Evolutionary conservation across 2,888 invertebrate species (phyloP).

Genomic region (Acholoe squamosa): DNA sequence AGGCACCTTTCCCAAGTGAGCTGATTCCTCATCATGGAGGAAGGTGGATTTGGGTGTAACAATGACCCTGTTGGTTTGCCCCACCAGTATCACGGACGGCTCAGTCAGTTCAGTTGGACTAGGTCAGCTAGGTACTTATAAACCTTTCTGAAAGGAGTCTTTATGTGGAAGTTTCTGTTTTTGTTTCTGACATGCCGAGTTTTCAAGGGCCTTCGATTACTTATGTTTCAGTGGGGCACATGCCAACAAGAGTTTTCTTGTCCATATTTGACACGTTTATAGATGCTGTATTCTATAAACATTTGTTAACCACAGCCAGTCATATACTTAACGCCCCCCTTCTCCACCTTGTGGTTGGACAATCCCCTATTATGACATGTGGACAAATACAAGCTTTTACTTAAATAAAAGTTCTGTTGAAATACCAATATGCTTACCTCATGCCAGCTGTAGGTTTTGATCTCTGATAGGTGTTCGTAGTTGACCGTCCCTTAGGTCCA

Average conservation of each 20-base stretch:
- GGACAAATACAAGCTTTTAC: not conserved
- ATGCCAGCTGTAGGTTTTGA: not conserved
- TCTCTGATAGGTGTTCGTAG: too few relatives aligned
- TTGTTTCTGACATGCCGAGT: conserved; percentile 26
- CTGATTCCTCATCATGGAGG: too few relatives aligned
- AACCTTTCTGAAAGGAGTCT: not conserved
- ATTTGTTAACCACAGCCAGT: not conserved
- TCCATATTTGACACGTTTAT: conserved; percentile 32
- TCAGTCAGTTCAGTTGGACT: too few relatives aligned
- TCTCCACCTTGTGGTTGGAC: not conserved
- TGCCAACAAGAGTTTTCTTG: conserved; percentile 35
- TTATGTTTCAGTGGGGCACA: conserved; percentile 14
- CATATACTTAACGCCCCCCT: not conserved
- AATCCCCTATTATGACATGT: conserved; percentile 1
- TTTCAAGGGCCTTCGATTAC: conserved; percentile 13
- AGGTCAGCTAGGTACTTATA: too few relatives aligned
- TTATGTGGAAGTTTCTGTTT: not conserved
- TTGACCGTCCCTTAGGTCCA: too few relatives aligned
- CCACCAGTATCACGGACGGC: too few relatives aligned
- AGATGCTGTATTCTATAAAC: conserved; percentile 28
- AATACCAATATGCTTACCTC: not conserved
- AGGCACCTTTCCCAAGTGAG: too few relatives aligned
- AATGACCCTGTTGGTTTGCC: too few relatives aligned
- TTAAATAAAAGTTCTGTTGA: not conserved
- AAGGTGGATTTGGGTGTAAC: too few relatives aligned